These are phyloP conservation scores for Zosterops lateralis DNA, from an alignment of 2,113 vertebrate species.

Conservation along the genomic window DNA sequence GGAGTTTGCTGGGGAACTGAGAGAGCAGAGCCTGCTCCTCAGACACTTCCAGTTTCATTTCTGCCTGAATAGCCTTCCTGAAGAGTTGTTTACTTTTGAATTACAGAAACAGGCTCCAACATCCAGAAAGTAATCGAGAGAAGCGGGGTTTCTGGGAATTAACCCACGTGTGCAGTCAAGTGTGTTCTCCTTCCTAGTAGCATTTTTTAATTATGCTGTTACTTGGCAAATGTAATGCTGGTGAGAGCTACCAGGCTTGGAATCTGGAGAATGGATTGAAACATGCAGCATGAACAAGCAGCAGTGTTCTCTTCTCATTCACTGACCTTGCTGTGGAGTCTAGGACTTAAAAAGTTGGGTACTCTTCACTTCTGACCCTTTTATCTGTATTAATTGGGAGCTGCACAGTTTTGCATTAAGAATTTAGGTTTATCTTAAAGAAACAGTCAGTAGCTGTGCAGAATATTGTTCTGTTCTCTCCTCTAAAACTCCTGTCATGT, in stretches of 20 bases:
- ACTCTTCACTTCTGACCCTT: not conserved
- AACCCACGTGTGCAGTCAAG: not conserved
- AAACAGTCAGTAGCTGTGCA: not conserved
- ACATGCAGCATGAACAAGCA: not conserved
- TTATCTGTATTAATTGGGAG: not conserved
- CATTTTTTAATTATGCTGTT: not conserved
- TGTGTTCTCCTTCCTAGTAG: not conserved
- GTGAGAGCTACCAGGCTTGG: not conserved
- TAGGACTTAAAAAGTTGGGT: accelerated
- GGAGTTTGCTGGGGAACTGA: not conserved
- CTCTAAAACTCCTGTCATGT: not conserved
- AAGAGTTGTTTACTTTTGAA: constrained; percentile 37
- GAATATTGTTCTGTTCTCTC: not conserved
- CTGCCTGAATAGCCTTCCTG: constrained; percentile 3
- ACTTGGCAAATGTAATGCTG: not conserved
- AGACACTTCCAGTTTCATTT: not conserved
- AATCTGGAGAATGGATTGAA: not conserved
- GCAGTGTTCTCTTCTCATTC: not conserved
- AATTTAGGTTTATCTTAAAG: not conserved
- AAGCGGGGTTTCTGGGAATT: not conserved
- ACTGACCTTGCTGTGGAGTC: not conserved
- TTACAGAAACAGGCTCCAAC: not conserved
- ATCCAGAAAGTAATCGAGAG: not conserved
- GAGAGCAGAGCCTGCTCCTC: not conserved
- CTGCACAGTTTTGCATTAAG: not conserved